Conservation (phyloP, 2,888 invertebrate genomes). For the Tiphia femorata region DNA sequence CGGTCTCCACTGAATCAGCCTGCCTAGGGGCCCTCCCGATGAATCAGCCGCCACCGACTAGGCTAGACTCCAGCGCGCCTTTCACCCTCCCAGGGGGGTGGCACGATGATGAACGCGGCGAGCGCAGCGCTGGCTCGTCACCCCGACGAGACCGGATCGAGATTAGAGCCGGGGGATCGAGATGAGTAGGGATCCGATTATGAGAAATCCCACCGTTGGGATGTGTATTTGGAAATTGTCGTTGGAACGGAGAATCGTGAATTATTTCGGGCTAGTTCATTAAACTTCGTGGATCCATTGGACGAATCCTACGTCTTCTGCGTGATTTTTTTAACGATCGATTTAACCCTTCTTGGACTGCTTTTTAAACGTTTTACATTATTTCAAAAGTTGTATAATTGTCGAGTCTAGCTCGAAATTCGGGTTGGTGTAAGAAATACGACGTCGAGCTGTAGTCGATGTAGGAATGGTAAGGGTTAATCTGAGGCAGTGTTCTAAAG, state of each 20-base stretch:
- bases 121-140: not conserved
- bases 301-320: not conserved
- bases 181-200: too few relatives aligned
- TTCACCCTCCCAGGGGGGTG: not conserved
- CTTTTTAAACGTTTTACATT: too few relatives aligned
- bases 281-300: not conserved
- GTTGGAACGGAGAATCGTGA: not conserved
- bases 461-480: too few relatives aligned
- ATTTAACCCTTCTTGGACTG: too few relatives aligned
- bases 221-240: not conserved
- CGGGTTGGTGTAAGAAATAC: too few relatives aligned
- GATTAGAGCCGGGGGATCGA: not conserved
- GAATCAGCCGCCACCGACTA: conserved; percentile 15
- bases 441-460: too few relatives aligned
- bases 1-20: conserved; percentile 21
- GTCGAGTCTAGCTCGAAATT: too few relatives aligned
- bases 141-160: not conserved
- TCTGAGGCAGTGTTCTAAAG: too few relatives aligned
- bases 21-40: conserved; percentile 11
- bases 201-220: not conserved
- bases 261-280: not conserved
- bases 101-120: not conserved
- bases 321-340: too few relatives aligned
- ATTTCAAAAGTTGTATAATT: too few relatives aligned
- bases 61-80: conserved; percentile 8